Evolutionary conservation across 2,797 vertebrate genomes (phyloP).

Genomic region (Antennarius maculatus): DNA sequence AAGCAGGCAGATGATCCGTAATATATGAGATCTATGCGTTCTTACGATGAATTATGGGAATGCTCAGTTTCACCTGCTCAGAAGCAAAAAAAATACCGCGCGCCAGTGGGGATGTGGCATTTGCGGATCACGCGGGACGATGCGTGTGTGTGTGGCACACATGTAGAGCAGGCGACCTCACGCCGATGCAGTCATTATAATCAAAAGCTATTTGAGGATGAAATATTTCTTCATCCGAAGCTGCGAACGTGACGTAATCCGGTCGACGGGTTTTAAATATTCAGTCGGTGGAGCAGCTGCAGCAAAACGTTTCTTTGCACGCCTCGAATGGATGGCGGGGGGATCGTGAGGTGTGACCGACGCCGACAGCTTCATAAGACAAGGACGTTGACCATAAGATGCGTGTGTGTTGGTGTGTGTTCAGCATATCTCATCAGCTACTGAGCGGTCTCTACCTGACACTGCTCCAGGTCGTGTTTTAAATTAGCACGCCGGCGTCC

Average conservation of each 20-base stretch:
- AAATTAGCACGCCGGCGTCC: no score
- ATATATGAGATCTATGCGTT: slow-evolving; percentile 6
- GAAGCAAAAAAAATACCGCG: no score
- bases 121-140: no score
- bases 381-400: neutral
- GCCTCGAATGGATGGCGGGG: slow-evolving; percentile 2
- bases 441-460: no score
- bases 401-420: no score
- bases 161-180: no score
- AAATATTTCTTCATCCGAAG: neutral
- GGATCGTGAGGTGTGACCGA: slow-evolving; percentile 42
- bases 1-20: no score
- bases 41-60: neutral
- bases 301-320: slow-evolving; percentile 28
- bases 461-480: no score
- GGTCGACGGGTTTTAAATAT: slow-evolving; percentile 4
- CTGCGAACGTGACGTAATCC: slow-evolving; percentile 1
- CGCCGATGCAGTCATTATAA: no score
- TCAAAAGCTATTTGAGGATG: neutral
- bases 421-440: no score
- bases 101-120: no score
- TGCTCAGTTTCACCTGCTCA: neutral
- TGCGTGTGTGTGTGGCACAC: no score
- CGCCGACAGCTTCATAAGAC: slow-evolving; percentile 39
- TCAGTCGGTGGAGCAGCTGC: slow-evolving; percentile 15